These are phyloP conservation scores for Cerastoderma edule DNA, from an alignment of 2,888 invertebrate species.

Conservation along the genomic window DNA sequence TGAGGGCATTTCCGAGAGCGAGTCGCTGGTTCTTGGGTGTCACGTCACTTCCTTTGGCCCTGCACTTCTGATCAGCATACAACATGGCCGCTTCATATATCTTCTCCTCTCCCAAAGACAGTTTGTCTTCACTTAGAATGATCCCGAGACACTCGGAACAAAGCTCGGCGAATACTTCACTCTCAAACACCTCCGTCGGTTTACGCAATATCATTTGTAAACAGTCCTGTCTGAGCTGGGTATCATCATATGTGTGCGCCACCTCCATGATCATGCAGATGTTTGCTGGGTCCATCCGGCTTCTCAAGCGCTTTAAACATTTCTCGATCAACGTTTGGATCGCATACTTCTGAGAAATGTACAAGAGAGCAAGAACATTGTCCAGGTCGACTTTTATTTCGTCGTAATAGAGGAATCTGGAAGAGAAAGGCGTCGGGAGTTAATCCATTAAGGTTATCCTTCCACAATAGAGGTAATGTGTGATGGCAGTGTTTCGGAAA, in stretches of 20 bases:
- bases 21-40: conserved; percentile 52
- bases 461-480: no score
- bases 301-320: conserved; percentile 58
- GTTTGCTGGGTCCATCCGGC: conserved; percentile 58
- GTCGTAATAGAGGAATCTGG: conserved; percentile 55
- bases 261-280: conserved; percentile 60
- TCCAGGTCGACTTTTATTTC: conserved; percentile 41
- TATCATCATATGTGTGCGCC: conserved; percentile 57
- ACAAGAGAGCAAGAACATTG: conserved; percentile 50
- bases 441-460: no score
- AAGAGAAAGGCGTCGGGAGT: conserved; percentile 25
- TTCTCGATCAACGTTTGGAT: conserved; percentile 55
- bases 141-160: conserved; percentile 51
- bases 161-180: conserved; percentile 54
- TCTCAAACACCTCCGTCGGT: conserved; percentile 52
- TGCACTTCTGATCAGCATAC: conserved; percentile 60
- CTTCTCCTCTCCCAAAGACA: conserved; percentile 55
- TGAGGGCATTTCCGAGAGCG: conserved; percentile 47
- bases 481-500: no score
- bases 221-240: conserved; percentile 54
- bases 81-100: conserved; percentile 59
- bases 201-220: conserved; percentile 50
- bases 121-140: conserved; percentile 56
- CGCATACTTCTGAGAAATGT: conserved; percentile 62
- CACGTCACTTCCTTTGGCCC: conserved; percentile 26